Evolutionary conservation across 2,888 invertebrate species (phyloP), one percentile per base, ranked within the genome.

Genomic region (Drosophila prostipennis): DNA sequence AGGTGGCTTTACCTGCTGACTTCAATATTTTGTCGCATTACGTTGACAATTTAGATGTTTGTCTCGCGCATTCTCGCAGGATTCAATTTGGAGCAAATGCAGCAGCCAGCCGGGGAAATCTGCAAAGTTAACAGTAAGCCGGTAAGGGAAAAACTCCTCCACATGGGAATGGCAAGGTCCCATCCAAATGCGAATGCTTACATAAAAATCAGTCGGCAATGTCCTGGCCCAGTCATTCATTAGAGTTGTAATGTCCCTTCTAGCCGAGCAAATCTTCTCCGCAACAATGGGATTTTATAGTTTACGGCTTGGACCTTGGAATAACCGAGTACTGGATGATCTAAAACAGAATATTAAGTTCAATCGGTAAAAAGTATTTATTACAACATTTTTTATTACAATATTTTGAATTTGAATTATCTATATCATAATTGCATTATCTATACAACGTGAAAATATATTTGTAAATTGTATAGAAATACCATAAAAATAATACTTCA

Each of bases 31-130:
- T 84, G 87, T 89, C 84, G 85, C 84, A 89, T 84, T 84, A 84
- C 85, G 79, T 81, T 81, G 85, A 89, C 89, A 89, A 85, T 85
- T 85, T 85, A 85, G 84, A 89, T 89, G 84, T 85, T 85, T 85
- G 87, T 89, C 84, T 77, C 69, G 80, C 88, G 70, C 86, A 76
- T 82, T 81, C 69, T 84, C 74, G 71, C 72, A 51, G 77, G 74
- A 87, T 82, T 86, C 87, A 83, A 85, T 87, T 82, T 78, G 60
- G 55, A 53, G 34, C 45, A 53, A 59, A 72, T 80, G 86, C 79
- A 83, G 57, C 45, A 65, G 49, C 71, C 69, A 64, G 53, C 70
- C 68, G 52, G 74, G 67, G 58, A 81, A 81, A 81, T 84, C 77
- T 79, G 63, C 61, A 81, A 72, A 60, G 45, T 73, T 58, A 70